These are phyloP conservation scores for Delphinus delphis DNA, from an alignment of 2,113 vertebrate genomes.

Conservation along the genomic window DNA sequence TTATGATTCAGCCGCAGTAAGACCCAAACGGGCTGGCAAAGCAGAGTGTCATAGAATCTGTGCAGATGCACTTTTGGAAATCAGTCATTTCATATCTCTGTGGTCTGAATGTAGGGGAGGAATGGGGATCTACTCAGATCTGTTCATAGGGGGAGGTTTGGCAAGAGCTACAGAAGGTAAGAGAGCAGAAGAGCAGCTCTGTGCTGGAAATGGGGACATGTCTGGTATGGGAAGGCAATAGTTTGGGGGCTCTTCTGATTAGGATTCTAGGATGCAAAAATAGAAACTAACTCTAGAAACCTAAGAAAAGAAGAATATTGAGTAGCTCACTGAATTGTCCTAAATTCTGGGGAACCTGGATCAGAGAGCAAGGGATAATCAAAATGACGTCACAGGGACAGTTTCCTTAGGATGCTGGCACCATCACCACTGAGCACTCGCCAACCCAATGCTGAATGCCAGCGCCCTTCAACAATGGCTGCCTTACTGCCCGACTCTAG, in stretches of 20 bases:
- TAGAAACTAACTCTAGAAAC: background rate
- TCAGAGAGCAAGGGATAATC: background rate
- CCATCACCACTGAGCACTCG: fast-evolving
- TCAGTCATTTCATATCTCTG: background rate
- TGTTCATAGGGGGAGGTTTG: background rate
- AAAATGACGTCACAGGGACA: fast-evolving
- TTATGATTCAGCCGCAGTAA: background rate
- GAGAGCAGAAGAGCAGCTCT: background rate
- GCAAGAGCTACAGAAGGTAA: background rate
- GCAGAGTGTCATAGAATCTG: background rate
- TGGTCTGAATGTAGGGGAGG: background rate
- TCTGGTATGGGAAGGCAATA: background rate
- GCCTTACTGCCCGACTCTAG: background rate
- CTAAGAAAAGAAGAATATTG: background rate
- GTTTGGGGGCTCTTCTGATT: background rate
- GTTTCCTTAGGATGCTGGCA: background rate
- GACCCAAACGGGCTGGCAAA: background rate
- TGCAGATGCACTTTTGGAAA: background rate
- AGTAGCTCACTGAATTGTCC: background rate
- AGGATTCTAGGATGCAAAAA: background rate
- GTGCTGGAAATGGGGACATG: background rate
- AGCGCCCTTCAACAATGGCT: fast-evolving
- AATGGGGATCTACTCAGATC: background rate
- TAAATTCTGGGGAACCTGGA: background rate
- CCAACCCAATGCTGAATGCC: background rate